Conservation (phyloP, 1,140 invertebrate species). For the Drosophila mojavensis region DNA sequence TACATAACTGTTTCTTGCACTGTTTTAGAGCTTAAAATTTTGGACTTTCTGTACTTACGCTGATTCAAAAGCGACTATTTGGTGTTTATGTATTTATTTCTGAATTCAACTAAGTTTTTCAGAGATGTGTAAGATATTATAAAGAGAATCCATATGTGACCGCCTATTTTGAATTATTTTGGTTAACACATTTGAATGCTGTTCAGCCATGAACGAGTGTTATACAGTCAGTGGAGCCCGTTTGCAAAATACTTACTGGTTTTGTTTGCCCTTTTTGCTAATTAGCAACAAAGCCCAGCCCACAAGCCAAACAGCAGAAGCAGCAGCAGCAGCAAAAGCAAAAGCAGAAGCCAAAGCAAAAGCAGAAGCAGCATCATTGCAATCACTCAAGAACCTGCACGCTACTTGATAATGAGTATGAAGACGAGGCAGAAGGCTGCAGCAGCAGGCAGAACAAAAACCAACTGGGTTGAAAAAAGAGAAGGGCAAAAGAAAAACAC, state of each 20-base stretch:
- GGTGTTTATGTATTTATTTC: no score
- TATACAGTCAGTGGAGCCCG: no score
- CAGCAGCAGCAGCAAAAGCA: neutral
- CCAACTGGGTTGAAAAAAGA: conserved; percentile 19
- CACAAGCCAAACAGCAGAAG: conserved; percentile 33
- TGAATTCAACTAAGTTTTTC: no score
- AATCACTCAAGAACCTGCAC: conserved; percentile 80
- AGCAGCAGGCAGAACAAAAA: conserved; percentile 4
- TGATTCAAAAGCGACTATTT: no score
- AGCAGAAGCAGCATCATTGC: conserved; percentile 41
- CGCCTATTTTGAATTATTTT: no score
- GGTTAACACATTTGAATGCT: no score
- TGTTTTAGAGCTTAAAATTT: no score
- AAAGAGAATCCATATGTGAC: no score
- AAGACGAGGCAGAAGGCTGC: conserved; percentile 25
- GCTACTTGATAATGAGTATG: conserved; percentile 62
- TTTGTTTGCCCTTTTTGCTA: conserved; percentile 57
- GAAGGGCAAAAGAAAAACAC: conserved; percentile 56
- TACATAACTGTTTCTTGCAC: no score
- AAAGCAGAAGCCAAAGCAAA: conserved; percentile 14
- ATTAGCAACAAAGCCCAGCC: conserved; percentile 57
- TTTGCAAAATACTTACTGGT: neutral
- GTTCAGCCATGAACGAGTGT: no score
- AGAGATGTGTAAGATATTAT: no score
- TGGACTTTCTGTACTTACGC: no score